Evolutionary conservation across 2,888 invertebrate genomes (phyloP).

Genomic region (Oasisia sp.): DNA sequence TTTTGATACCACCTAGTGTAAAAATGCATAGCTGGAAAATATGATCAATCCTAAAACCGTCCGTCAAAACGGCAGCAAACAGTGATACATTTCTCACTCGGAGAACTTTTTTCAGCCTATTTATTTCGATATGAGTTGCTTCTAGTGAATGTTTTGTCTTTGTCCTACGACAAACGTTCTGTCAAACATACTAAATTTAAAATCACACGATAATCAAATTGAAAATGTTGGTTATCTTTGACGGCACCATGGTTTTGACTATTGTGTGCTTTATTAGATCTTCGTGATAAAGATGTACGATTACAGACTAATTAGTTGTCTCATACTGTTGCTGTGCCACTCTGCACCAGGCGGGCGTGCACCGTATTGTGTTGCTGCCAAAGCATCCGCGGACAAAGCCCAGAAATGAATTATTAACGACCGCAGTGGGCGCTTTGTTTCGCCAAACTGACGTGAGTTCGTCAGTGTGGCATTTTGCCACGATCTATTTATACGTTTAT

Average conservation of each 20-base stretch:
- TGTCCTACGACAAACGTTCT: neutral
- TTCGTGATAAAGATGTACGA: neutral
- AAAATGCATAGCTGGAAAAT: neutral
- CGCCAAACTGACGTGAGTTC: neutral
- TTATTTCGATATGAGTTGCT: no score
- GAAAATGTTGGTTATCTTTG: neutral
- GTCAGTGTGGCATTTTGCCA: neutral
- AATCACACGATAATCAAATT: neutral
- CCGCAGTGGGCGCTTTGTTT: neutral
- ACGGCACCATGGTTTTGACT: neutral
- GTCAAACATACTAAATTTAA: neutral
- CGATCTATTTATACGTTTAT: neutral
- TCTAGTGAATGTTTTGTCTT: neutral
- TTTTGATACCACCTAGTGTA: neutral
- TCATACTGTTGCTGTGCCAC: neutral
- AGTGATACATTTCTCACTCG: no score
- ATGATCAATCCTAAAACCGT: neutral
- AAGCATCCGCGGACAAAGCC: neutral
- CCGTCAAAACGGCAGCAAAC: no score
- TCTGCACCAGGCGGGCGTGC: neutral
- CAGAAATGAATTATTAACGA: conserved; percentile 7
- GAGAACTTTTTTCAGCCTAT: no score
- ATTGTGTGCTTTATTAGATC: neutral
- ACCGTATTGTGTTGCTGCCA: neutral
- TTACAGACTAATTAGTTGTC: neutral